Evolutionary conservation across 1,140 invertebrate genomes (phyloP).

Genomic region (Campodea augens): DNA sequence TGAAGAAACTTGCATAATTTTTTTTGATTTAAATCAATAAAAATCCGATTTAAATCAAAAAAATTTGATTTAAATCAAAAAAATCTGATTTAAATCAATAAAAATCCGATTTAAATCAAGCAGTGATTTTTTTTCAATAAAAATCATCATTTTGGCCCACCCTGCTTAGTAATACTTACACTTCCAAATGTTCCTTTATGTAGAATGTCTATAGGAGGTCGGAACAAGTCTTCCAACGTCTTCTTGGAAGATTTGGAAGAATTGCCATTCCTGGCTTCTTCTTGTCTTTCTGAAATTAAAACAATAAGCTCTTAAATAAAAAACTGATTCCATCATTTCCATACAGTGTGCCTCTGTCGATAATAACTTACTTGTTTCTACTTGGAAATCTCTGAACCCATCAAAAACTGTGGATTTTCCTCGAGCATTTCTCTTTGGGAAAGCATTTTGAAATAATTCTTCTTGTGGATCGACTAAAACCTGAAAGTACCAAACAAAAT

Average conservation of each 20-base stretch:
- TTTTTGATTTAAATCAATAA: no score
- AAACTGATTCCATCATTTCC: slow-evolving; percentile 1
- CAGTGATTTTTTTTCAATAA: no score
- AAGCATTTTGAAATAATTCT: slow-evolving; percentile 21
- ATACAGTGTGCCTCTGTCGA: not conserved
- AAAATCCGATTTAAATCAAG: no score
- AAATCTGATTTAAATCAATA: no score
- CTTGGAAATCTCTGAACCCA: slow-evolving; percentile 41
- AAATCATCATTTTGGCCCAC: no score
- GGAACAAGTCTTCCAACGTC: slow-evolving; percentile 50
- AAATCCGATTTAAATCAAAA: no score
- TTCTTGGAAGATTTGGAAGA: slow-evolving; percentile 24
- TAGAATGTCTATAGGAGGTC: slow-evolving; percentile 51
- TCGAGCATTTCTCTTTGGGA: slow-evolving; percentile 24
- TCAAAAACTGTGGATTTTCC: slow-evolving; percentile 38
- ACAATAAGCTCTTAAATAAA: no score
- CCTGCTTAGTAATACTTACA: no score
- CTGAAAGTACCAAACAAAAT: no score
- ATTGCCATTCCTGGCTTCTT: slow-evolving; percentile 24
- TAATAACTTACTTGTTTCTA: slow-evolving; percentile 33
- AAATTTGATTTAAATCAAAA: no score
- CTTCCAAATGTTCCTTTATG: slow-evolving; percentile 40
- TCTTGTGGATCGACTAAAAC: slow-evolving; percentile 26
- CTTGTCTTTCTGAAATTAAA: slow-evolving; percentile 24
- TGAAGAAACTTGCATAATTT: no score